Conservation (phyloP, 2,113 vertebrate species). For the Oenanthe oenanthe region DNA sequence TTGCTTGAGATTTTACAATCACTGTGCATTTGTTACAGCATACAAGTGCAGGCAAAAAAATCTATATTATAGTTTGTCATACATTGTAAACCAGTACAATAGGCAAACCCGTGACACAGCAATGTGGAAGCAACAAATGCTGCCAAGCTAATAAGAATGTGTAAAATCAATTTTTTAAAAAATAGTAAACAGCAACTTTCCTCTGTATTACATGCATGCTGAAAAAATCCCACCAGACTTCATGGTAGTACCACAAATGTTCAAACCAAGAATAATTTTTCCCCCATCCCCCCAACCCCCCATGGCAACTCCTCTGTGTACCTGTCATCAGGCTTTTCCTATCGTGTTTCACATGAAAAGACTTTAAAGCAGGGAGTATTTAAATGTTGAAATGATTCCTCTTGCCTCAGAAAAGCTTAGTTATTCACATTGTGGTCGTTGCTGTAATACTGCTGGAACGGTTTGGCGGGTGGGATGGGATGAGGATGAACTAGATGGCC, state of each 20-base stretch:
- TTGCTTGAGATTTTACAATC: conserved; percentile 61
- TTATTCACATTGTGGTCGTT: not conserved
- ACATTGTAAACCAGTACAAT: conserved; percentile 73
- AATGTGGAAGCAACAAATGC: conserved; percentile 67
- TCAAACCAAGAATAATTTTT: not conserved
- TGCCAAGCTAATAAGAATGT: conserved; percentile 58
- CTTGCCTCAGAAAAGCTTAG: conserved; percentile 17
- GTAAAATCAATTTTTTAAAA: conserved; percentile 26
- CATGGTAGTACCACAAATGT: not conserved
- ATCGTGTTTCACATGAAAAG: not conserved
- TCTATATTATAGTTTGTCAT: conserved; percentile 61
- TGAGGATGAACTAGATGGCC: conserved; percentile 50
- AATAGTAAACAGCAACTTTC: conserved; percentile 37
- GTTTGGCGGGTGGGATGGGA: conserved; percentile 61
- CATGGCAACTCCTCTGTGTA: not conserved
- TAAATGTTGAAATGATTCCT: conserved; percentile 1
- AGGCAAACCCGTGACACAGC: conserved; percentile 74
- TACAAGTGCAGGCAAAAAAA: conserved; percentile 70
- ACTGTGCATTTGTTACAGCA: conserved; percentile 69
- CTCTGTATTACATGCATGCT: not conserved
- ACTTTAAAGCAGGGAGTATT: not conserved
- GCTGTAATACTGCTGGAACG: conserved; percentile 63
- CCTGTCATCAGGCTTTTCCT: conserved; percentile 14
- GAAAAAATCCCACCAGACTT: not conserved
- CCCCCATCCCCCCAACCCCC: not conserved